Evolutionary conservation across 2,113 vertebrate species (phyloP), one percentile per base, ranked within the genome.

Genomic region (Brachyistius frenatus): DNA sequence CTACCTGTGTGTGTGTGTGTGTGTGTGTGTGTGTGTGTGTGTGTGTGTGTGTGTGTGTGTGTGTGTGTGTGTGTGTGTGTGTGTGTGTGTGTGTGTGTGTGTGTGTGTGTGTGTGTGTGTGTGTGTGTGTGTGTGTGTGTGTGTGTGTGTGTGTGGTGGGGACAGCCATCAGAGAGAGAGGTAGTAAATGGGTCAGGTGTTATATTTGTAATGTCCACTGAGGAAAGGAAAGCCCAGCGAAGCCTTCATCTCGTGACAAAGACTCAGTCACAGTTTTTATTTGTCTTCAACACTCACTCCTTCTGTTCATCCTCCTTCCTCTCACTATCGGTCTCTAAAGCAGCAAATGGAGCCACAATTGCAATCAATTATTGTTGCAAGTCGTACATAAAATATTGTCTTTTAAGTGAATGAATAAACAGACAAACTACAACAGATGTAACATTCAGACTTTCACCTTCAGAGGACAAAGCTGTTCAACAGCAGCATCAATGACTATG

Each of bases 141-240:
- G 68, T 50, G 58, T 30, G 31, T 75, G 65, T 66, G 46, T 52
- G 60, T 69, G 14, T 67, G 54, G 30, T 50, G 58, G 63, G 78
- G 68, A 69, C 60, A 56, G 52, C 60, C 73, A 54, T 74, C 37
- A 54, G 62, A 66, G 53, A 60, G 44, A 66, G 60, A 52, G 60
- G 72, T n/a, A 64, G 55, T 65, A 92, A 91, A 76, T 93, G 85
- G 90, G 91, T 89, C 88, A 81, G 60, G 35, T 81, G 76, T 88
- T 90, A 93, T 88, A 92, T 92, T 91, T 90, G 14, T 41, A 50
- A 80, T 66, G 67, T 76, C 84, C 83, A 23, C 32, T 77, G 88
- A 84, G 60, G 78, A 66, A 78, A 71, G 53, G 78, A 66, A 78
- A 71, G 53, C 49, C 76, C 73, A 41, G 56, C 79, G 65, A 81